phyloP scores from a whole-genome alignment of 1,140 invertebrate species.

The Aphaenogaster floridana region DNA sequence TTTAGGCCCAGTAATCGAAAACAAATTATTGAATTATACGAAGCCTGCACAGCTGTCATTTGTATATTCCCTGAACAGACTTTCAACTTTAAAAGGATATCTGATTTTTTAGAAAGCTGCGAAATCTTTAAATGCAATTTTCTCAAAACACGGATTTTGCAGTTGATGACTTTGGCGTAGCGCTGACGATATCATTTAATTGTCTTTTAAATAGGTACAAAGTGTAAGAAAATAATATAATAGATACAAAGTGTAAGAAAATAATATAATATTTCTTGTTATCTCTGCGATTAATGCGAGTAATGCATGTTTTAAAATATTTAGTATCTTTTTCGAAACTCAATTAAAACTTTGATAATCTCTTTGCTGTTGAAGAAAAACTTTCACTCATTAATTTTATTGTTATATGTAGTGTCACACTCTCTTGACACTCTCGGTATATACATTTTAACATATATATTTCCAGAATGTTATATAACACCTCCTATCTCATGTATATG shows the following conservation, averaged over 20 bases:
- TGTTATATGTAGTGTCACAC: neutral
- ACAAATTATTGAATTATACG: no score
- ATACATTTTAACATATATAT: neutral
- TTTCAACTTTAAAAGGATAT: no score
- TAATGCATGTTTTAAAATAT: no score
- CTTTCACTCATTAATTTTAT: neutral
- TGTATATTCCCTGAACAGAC: no score
- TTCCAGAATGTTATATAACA: slow-evolving; percentile 13
- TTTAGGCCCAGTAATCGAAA: no score
- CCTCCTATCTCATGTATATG: neutral
- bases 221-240: neutral
- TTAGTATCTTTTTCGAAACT: neutral
- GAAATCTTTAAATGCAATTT: no score
- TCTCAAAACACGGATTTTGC: no score
- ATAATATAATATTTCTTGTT: slow-evolving; percentile 5
- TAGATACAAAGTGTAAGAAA: neutral
- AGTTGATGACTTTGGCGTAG: no score
- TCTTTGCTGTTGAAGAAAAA: neutral
- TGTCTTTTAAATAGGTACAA: neutral
- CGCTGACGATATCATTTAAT: neutral
- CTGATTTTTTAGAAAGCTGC: no score
- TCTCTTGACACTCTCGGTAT: no score
- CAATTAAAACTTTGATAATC: neutral
- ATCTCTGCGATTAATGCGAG: neutral
- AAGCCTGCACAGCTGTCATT: no score